phyloP scores from a whole-genome alignment of 2,888 invertebrate species.

The Allophyes oxyacanthae region DNA sequence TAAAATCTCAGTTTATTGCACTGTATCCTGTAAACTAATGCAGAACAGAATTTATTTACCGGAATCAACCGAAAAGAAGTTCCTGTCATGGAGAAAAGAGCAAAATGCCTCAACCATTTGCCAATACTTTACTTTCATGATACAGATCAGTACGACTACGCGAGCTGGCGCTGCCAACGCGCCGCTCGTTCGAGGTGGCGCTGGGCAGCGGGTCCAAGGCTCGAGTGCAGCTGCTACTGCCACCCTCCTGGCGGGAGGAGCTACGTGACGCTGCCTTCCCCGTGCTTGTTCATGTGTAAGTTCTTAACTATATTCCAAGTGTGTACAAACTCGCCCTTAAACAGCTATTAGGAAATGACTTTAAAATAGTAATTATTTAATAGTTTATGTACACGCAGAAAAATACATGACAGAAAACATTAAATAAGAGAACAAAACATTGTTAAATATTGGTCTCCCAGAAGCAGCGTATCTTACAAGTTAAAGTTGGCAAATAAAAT shows the following conservation, averaged over 20 bases:
- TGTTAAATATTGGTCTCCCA: neutral
- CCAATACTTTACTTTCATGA: too few relatives aligned
- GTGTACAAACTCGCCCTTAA: neutral
- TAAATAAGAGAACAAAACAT: too few relatives aligned
- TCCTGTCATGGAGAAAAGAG: too few relatives aligned
- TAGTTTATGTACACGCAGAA: too few relatives aligned
- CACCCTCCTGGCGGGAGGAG: constrained; percentile 96
- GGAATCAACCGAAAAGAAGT: too few relatives aligned
- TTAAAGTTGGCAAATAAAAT: constrained; percentile 41
- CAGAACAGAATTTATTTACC: too few relatives aligned
- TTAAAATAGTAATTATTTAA: too few relatives aligned
- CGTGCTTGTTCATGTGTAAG: constrained; percentile 96
- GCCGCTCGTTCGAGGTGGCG: constrained; percentile 95
- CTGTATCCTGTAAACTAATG: too few relatives aligned
- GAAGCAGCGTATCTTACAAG: neutral
- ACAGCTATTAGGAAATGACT: neutral
- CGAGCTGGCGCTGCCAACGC: constrained; percentile 94
- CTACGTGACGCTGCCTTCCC: constrained; percentile 96
- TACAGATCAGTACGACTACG: constrained; percentile 91
- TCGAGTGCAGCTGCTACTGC: constrained; percentile 96
- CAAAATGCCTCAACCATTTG: too few relatives aligned
- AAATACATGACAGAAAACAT: too few relatives aligned
- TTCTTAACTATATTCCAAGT: neutral
- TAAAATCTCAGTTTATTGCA: too few relatives aligned
- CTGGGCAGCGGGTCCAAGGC: constrained; percentile 95